Evolutionary conservation across 2,797 vertebrate genomes (phyloP).

Genomic region (Rhabdomys pumilio): DNA sequence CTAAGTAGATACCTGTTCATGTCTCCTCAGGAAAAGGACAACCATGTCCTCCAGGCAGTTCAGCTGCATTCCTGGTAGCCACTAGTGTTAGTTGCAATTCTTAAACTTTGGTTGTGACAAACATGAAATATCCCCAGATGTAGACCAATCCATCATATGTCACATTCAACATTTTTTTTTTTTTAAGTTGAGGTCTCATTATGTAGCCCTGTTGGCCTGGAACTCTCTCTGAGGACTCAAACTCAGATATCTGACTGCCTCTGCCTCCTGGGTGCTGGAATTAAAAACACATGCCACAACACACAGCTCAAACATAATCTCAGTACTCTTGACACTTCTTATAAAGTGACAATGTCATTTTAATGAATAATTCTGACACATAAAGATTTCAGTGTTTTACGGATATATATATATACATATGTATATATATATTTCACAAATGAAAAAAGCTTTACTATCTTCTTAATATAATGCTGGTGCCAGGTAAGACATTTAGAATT

Average conservation of each 20-base stretch:
- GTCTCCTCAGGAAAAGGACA: not conserved
- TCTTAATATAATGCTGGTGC: not conserved
- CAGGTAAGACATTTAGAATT: conserved; percentile 24
- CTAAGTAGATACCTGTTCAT: not conserved
- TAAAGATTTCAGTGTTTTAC: not conserved
- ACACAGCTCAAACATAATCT: not conserved
- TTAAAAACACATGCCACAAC: not conserved
- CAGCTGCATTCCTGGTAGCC: not conserved
- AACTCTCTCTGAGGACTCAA: not conserved
- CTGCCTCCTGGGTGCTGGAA: not conserved
- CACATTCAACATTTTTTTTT: not conserved
- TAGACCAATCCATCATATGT: not conserved
- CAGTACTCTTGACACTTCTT: not conserved
- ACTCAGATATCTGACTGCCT: not conserved
- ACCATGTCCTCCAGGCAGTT: not conserved
- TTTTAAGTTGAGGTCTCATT: not conserved
- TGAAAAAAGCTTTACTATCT: not conserved
- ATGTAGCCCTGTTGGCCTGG: not conserved
- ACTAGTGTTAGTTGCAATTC: not conserved
- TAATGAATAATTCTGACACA: not conserved
- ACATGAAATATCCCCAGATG: not conserved
- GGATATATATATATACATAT: not conserved
- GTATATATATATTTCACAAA: not conserved
- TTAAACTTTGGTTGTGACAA: not conserved
- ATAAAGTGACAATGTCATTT: not conserved